These are phyloP conservation scores for Pollenia griseotomentosa DNA, from an alignment of 2,888 invertebrate genomes.

Conservation along the genomic window DNA sequence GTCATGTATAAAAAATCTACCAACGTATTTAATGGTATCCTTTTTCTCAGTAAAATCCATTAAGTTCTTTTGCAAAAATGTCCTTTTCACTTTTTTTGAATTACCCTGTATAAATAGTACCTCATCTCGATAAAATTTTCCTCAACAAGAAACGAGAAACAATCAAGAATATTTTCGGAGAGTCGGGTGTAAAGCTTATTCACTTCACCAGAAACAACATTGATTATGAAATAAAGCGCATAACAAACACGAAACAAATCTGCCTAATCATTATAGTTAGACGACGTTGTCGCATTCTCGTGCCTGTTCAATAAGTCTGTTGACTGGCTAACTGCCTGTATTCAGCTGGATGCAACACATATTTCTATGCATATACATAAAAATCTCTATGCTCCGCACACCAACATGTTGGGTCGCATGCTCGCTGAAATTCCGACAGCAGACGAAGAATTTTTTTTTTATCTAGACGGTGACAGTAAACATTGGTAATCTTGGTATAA, in stretches of 20 bases:
- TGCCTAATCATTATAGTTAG: conserved; percentile 47
- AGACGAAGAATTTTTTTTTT: conserved; percentile 39
- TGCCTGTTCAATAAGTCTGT: conserved; percentile 39
- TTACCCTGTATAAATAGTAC: conserved; percentile 38
- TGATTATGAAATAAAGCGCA: conserved; percentile 50
- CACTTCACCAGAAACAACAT: conserved; percentile 59
- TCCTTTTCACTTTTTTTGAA: background rate
- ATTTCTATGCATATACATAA: background rate
- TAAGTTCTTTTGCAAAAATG: background rate
- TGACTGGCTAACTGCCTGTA: background rate
- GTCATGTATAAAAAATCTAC: too few species aligned
- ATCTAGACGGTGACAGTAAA: conserved; percentile 48
- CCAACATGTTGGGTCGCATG: background rate
- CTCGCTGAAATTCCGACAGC: background rate
- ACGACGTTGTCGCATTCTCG: conserved; percentile 42
- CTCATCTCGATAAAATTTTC: background rate
- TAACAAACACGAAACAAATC: conserved; percentile 26
- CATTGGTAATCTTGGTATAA: conserved; percentile 33
- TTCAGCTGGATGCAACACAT: background rate
- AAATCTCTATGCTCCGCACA: conserved; percentile 7
- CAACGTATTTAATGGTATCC: too few species aligned
- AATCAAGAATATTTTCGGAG: conserved; percentile 62
- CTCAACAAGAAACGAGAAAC: conserved; percentile 2
- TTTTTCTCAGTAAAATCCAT: too few species aligned
- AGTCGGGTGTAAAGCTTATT: conserved; percentile 65